Base-by-base conservation (phyloP, 1,140 invertebrate species). In the Conus betulinus region DNA sequence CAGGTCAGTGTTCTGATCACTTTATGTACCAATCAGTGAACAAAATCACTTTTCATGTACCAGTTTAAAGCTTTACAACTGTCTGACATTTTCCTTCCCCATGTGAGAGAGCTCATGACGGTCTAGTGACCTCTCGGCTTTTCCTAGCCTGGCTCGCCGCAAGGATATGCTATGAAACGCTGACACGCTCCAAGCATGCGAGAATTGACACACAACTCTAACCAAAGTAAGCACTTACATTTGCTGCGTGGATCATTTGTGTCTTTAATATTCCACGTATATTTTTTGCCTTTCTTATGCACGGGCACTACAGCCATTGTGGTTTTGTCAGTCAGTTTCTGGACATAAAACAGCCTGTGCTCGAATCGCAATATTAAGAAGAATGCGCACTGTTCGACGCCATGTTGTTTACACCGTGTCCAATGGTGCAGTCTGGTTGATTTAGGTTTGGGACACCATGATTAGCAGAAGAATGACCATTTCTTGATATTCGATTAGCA, bases 221-320 rank as follows among this genome's bases (percentile, higher is more conserved):
- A 86, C 25, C 23, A 27, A 25, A 55, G 55, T 63, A 52, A 11
- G 17, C 23, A 60, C 89, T 90, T 79, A 90, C 89, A 67, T 88
- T 88, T 90, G 51, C 81, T 88, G n/a, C 87, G 86, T 67, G 83
- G 63, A 63, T 88, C 63, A 27, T 78, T 87, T 39, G 89, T 82
- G 10, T 88, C 87, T 52, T 88, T 79, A 6, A 90, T 81, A 84
- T 90, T 90, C 89, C 89, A 88, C 20, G 39, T 25, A 53, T 57
- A 90, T 51, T 84, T 85, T 39, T 88, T 74, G 63, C 25, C 52
- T 88, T 74, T 87, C 76, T 78, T 84, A 5, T 88, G 6, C 13
- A 27, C 20, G n/a, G 82, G 82, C 23, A 63, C 82, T 17, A 84
- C 55, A 84, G 82, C 82, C 82, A 84, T 84, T 15, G n/a, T 83